Base-by-base conservation (phyloP, 2,888 invertebrate species). In the Parasteatoda lunata region DNA sequence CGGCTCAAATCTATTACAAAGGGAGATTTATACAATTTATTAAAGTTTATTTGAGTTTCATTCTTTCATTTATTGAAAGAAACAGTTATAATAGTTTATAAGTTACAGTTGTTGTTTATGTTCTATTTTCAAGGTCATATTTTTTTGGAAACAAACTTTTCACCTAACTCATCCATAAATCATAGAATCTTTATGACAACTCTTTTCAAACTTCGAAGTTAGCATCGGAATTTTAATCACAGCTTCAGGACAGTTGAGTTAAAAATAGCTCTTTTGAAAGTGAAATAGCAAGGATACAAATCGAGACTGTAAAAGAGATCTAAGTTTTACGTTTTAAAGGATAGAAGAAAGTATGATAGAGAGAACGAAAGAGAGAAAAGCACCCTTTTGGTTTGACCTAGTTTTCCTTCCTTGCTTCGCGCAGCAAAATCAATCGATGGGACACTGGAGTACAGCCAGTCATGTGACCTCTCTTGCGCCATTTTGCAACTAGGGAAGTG, bases 381-480 rank as follows among this genome's bases (percentile, higher is more conserved):
- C 85, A 80, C 77, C 66, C 84, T 81, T 64, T 77, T 30, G 85
- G 66, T 86, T 86, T 86, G 85, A 86, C 85, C 85, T 76, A 86
- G 85, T 86, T 86, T 76, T 59, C 59, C n/a, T n/a, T 77, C 68
- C 75, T 73, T 52, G 75, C 84, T 75, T 79, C 59, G 75, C 79
- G 76, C 72, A 30, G 66, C 76, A 75, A 80, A 81, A 86, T 86
- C 85, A 86, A 86, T 86, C 85, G 85, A 86, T 85, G 84, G 75
- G 84, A 85, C 84, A 85, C 73, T 84, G 84, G 79, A 78, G 78
- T 64, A 78, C 59, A 65, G 84, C 79, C 66, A 80, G 85, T 86
- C 85, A 86, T 76, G 85, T 86, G 85, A 86, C 85, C 85, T 80
- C 79, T 80, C 64, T 76, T 80, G 85, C 85, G 77, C 80, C 80